Base-by-base conservation (phyloP, 2,888 invertebrate genomes). In the Timema cristinae region DNA sequence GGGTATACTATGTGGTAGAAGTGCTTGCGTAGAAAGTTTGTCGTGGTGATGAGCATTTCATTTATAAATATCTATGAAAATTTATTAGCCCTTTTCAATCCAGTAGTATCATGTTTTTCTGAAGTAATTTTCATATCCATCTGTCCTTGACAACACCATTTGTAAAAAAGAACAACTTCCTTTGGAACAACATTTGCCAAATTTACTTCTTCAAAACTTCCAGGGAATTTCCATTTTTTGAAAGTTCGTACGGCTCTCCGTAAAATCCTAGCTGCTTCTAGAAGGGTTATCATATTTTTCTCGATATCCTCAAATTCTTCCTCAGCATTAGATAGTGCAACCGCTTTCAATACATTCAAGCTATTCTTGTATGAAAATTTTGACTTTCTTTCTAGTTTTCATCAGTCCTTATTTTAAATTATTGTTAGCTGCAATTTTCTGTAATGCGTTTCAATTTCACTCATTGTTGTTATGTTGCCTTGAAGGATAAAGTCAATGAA, bases 221-320 rank as follows among this genome's bases (percentile, higher is more conserved):
- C 56, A 56, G 56, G 13, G 56, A 56, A 56, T 56, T 56, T 56
- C 56, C 56, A 56, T 7, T 56, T 7, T 56, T 56, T 16, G 56
- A 13, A 56, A 16, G 13, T 56, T 10, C 13, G 56, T 56, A 16
- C 10, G 10, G 56, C 10, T 56, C 6, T 56, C 16, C 10, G 56
- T 56, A 56, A 56, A 56, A 6, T 56, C 56, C 56, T 7, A 6
- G 56, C 56, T 56, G 56, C 56, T 56, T 56, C 56, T 13, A 56
- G 56, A 16, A 6, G 56, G 56, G 56, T 56, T 56, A 15, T 56
- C 56, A 56, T 7, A 56, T 10, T 15, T 15, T 56, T 56, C 56
- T 56, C 56, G 16, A 56, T 16, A 56, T 56, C 6, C 6, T 56
- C 56, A 52, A 52, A 52, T 52, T 10, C 9, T 52, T 52, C 52